Evolutionary conservation across 2,888 invertebrate genomes (phyloP), one percentile per base, ranked within the genome.

Genomic region (Balanococcus diminutus): DNA sequence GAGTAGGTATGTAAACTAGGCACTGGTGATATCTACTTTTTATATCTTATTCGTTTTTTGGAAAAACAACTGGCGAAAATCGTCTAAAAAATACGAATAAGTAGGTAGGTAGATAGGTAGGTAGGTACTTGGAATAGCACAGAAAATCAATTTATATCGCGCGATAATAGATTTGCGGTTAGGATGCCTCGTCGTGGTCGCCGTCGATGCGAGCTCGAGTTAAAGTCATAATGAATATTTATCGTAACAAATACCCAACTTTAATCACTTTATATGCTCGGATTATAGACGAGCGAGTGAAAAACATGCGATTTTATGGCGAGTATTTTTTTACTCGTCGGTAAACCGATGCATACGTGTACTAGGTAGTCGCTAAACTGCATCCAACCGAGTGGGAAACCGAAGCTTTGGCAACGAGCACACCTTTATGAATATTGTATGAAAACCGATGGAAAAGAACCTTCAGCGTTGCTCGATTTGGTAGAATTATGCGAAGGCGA

Each of bases 161-260:
- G 51, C 19, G 51, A 51, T 51, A 51, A 51, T 51, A 51, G 51
- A n/a, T n/a, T 19, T n/a, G 51, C 51, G 51, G 51, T 8, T 3
- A 16, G 14, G 42, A 8, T 5, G 11, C 2, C 11, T 42, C 2
- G 51, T 36, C 4, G 5, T 36, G 5, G 36, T 36, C 5, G 8
- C 4, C 5, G 36, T 4, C 36, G 51, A 19, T 9, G 11, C 19
- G 51, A 4, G n/a, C 51, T n/a, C 6, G 51, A 51, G 25, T 28
- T n/a, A 11, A 67, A 67, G 25, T 75, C 32, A 32, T 75, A 75
- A 75, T 75, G 75, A 75, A 75, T 75, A 75, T 75, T 75, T 75
- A 75, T 75, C 75, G 75, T 32, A 19, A 75, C 31, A 75, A 75
- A 75, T 32, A 32, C 31, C 75, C 75, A n/a, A 75, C 16, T 32